Evolutionary conservation across 2,797 vertebrate genomes (phyloP).

Genomic region (Corythornis leucogaster): DNA sequence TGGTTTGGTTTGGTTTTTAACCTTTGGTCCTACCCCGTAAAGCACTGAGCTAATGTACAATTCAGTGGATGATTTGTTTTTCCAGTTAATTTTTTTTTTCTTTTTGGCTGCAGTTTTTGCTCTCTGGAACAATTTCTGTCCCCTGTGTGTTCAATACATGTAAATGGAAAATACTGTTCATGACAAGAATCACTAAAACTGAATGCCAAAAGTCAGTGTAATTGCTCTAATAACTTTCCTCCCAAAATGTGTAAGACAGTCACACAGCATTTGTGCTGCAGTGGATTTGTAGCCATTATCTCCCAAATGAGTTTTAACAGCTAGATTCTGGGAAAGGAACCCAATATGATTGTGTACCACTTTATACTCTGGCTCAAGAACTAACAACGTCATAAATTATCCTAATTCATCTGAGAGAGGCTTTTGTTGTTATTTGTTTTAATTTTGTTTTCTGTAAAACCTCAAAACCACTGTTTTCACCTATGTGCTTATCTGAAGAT

Average conservation of each 20-base stretch:
- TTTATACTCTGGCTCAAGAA: background rate
- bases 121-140: background rate
- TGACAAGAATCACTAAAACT: background rate
- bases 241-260: background rate
- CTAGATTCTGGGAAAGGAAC: background rate
- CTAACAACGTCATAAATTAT: background rate
- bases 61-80: background rate
- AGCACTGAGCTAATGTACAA: background rate
- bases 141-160: background rate
- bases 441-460: background rate
- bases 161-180: background rate
- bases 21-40: background rate
- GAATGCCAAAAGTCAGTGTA: background rate
- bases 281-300: background rate
- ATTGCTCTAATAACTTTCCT: background rate
- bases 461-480: slow-evolving; percentile 12
- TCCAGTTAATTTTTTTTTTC: background rate
- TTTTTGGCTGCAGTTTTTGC: background rate
- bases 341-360: background rate
- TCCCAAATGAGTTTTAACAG: background rate
- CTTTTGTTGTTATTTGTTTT: background rate
- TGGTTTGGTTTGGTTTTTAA: background rate
- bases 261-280: background rate
- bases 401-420: background rate
- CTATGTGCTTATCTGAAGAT: background rate